Evolutionary conservation across 2,888 invertebrate genomes (phyloP).

Genomic region (Scelioninae gen. 1): DNA sequence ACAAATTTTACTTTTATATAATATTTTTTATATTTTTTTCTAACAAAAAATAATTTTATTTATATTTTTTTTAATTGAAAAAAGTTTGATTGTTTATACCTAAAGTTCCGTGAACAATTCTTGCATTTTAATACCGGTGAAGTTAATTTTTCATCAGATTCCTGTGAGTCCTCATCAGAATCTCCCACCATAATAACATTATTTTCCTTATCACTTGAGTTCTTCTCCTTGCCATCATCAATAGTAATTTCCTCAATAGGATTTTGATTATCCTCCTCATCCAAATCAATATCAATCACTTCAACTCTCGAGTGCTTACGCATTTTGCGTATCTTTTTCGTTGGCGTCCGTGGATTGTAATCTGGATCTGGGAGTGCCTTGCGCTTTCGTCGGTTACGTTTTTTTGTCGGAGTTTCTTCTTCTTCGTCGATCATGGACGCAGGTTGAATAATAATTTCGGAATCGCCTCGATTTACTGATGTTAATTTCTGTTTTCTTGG

Average conservation of each 20-base stretch:
- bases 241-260: slow-evolving; percentile 79
- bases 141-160: slow-evolving; percentile 60
- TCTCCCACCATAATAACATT: slow-evolving; percentile 82
- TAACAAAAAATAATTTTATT: no score
- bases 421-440: slow-evolving; percentile 77
- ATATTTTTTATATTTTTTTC: no score
- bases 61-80: no score
- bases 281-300: slow-evolving; percentile 81
- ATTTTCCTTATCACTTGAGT: slow-evolving; percentile 83
- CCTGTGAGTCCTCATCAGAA: slow-evolving; percentile 78
- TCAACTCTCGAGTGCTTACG: slow-evolving; percentile 76
- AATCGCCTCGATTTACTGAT: slow-evolving; percentile 81
- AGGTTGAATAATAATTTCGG: slow-evolving; percentile 83
- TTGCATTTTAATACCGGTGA: slow-evolving; percentile 76
- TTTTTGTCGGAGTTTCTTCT: slow-evolving; percentile 74
- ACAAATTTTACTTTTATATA: no score
- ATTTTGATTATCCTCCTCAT: slow-evolving; percentile 71
- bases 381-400: slow-evolving; percentile 77
- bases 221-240: slow-evolving; percentile 81
- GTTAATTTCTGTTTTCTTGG: slow-evolving; percentile 82
- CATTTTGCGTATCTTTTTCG: slow-evolving; percentile 72
- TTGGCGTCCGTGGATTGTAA: slow-evolving; percentile 74
- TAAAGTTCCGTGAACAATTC: slow-evolving; percentile 78
- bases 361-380: slow-evolving; percentile 73
- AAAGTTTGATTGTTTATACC: no score